phyloP scores from a whole-genome alignment of 2,113 vertebrate species.

The Tamias sibiricus region DNA sequence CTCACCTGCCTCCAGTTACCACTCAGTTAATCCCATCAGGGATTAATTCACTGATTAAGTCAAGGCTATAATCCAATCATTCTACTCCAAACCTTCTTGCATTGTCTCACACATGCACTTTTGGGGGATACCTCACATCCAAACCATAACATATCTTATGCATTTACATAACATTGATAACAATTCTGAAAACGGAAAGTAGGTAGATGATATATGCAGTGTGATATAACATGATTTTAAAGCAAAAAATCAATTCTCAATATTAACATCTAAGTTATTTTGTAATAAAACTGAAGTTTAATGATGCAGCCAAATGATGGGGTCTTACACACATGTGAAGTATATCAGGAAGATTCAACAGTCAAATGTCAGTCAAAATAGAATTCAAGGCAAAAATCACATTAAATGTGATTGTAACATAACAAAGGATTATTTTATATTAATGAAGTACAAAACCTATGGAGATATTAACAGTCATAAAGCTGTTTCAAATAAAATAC shows the following conservation, averaged over 20 bases:
- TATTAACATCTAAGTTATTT: background rate
- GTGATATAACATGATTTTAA: background rate
- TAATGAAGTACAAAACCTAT: background rate
- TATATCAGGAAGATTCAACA: background rate
- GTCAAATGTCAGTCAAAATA: background rate
- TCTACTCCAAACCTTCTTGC: too few relatives aligned
- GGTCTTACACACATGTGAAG: background rate
- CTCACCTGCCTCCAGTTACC: too few relatives aligned
- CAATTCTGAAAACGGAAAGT: background rate
- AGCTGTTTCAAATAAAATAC: constrained; percentile 10
- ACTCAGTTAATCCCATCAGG: too few relatives aligned
- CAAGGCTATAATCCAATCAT: too few relatives aligned
- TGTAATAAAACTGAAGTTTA: background rate
- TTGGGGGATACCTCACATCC: too few relatives aligned
- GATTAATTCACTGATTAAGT: too few relatives aligned
- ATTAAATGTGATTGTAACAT: background rate
- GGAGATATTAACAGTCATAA: background rate
- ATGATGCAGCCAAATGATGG: background rate
- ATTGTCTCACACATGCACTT: too few relatives aligned
- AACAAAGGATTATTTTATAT: background rate
- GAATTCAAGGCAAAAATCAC: constrained; percentile 15
- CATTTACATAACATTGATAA: background rate
- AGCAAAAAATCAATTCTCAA: background rate
- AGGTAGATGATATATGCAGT: background rate
- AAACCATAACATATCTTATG: background rate